A percentile compares a stretch with the other conserved stretches of the same genome.
Evolutionary conservation across 1,140 invertebrate species (phyloP).

Genomic region (Diorhabda elongata): DNA sequence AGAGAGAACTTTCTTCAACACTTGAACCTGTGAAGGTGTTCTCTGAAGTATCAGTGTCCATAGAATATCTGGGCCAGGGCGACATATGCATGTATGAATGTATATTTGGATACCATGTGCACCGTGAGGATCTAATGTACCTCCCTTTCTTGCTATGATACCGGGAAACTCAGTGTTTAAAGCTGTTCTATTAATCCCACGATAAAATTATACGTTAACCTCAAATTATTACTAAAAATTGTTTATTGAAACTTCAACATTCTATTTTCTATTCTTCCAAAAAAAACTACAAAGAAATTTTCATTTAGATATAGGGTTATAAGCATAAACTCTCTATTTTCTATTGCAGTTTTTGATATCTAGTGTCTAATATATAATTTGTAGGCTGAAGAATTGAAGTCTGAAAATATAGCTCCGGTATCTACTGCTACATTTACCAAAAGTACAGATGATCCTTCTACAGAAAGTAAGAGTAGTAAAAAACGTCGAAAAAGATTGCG

Average conservation of each 20-base stretch:
- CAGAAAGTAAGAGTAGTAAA: constrained; percentile 51
- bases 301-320: background rate
- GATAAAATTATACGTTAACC: constrained; percentile 4
- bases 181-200: too few species aligned
- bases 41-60: too few species aligned
- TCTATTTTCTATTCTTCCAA: background rate
- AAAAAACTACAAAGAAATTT: background rate
- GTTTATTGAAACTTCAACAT: background rate
- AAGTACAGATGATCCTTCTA: constrained; percentile 41
- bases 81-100: too few species aligned
- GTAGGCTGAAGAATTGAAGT: constrained; percentile 24
- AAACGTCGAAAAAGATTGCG: constrained; percentile 75
- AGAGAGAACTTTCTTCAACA: too few species aligned
- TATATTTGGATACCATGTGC: too few species aligned
- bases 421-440: constrained; percentile 41
- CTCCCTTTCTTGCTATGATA: too few species aligned
- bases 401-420: constrained; percentile 36
- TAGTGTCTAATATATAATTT: background rate
- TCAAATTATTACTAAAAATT: background rate
- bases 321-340: background rate
- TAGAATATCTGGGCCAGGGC: too few species aligned
- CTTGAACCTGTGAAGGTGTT: too few species aligned
- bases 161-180: too few species aligned
- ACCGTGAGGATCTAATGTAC: too few species aligned
- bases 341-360: background rate